These are phyloP conservation scores for Calameuta filiformis DNA, from an alignment of 2,888 invertebrate species.

Conservation along the genomic window DNA sequence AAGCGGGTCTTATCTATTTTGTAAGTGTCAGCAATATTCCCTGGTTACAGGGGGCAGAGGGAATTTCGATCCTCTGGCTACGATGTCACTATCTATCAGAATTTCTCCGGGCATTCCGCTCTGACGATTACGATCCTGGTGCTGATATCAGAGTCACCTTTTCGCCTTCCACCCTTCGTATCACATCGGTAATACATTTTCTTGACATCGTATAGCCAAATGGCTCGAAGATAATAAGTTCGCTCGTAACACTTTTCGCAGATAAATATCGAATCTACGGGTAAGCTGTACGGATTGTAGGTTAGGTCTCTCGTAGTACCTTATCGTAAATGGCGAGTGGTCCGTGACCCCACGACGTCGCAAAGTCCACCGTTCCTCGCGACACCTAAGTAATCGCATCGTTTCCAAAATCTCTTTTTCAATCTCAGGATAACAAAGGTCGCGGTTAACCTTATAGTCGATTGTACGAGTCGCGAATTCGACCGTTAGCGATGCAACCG, in stretches of 20 bases:
- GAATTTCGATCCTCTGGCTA: background rate
- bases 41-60: background rate
- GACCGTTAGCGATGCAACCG: background rate
- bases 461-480: background rate
- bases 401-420: background rate
- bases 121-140: background rate
- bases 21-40: background rate
- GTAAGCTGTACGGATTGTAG: background rate
- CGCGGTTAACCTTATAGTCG: background rate
- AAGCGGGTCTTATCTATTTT: background rate
- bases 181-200: constrained; percentile 25
- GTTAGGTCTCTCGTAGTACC: background rate
- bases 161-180: background rate
- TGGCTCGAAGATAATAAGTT: constrained; percentile 31
- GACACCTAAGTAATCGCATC: background rate
- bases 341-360: background rate
- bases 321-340: background rate
- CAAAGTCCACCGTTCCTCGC: background rate
- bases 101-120: background rate
- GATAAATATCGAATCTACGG: background rate
- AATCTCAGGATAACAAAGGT: background rate
- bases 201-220: constrained; percentile 34
- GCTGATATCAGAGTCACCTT: background rate
- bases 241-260: background rate
- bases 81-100: background rate